Evolutionary conservation across 2,113 vertebrate genomes (phyloP).

Genomic region (Podocnemis expansa): DNA sequence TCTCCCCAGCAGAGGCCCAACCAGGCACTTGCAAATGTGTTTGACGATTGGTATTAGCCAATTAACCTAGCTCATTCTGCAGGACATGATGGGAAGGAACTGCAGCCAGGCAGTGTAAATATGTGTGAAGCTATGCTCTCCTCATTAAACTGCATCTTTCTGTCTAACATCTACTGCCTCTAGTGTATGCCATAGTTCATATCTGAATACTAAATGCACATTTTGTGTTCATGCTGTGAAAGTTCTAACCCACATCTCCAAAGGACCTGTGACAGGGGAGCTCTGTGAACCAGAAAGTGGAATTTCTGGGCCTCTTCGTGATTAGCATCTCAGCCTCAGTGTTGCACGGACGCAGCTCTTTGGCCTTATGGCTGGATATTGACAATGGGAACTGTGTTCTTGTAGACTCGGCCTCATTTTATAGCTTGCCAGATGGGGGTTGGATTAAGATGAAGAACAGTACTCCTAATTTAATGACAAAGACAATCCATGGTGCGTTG

Average conservation of each 20-base stretch:
- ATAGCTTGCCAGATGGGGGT: background rate
- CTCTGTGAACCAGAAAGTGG: background rate
- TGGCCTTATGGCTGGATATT: background rate
- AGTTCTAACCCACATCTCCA: background rate
- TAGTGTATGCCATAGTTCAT: rapidly evolving
- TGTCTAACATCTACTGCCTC: background rate
- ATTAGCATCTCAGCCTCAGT: constrained; percentile 13
- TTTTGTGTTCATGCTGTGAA: background rate
- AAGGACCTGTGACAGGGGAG: constrained; percentile 2
- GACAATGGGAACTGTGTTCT: background rate
- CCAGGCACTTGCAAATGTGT: background rate
- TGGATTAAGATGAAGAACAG: rapidly evolving
- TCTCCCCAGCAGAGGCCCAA: constrained; percentile 19
- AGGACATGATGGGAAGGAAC: background rate
- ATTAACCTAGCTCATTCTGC: background rate
- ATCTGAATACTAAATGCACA: background rate
- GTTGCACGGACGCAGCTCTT: background rate
- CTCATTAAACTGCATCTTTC: background rate
- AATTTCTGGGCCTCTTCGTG: constrained; percentile 14
- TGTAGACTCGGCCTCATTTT: rapidly evolving
- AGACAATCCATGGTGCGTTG: background rate
- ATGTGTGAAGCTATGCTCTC: background rate
- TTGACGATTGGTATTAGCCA: background rate
- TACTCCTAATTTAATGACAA: background rate
- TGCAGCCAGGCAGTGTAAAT: background rate